Evolutionary conservation across 2,113 vertebrate genomes (phyloP), one percentile per base, ranked within the genome.

Genomic region (Nothocercus nigrocapillus): DNA sequence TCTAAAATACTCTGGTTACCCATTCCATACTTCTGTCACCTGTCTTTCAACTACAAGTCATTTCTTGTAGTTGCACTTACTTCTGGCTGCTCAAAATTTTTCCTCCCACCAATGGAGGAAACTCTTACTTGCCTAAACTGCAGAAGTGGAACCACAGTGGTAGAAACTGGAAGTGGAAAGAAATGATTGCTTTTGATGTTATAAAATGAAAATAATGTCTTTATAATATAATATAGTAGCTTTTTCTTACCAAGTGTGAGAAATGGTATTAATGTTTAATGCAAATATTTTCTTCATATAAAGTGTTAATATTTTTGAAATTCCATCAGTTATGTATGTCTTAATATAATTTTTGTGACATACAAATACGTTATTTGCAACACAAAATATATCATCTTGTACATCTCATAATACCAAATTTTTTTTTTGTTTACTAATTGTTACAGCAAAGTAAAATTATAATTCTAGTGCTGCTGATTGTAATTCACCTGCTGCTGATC

Each of bases 1-100:
- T 91, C 73, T 93, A 63, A 97, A 97, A 91, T 95, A 94, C 93
- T 95, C 93, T 85, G 32, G 32, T 95, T 95, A 78, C 18, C 47
- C 51, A 69, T 89, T 94, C 56, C 62, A 75, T 91, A 58, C 90
- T 95, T 68, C 85, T 96, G 93, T 96, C 91, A 96, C 95, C 76
- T 96, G 79, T 94, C 93, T 95, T 96, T 96, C 91, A 96, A 61
- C 82, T 86, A 72, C 64, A 78, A 85, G 47, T 9, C n/a, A 68
- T 81, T 83, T 83, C 56, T 59, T 81, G 7, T 77, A 67, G 76
- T 90, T 94, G 66, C 64, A 72, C 68, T 78, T 78, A 58, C 32
- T 93, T 94, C 64, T 82, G 85, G 34, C 56, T 20, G 11, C 62
- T 85, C 63, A 68, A 38, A 74, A 58, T 81, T 83, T 90, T 88